These are phyloP conservation scores for Amniataba percoides DNA, from an alignment of 2,797 vertebrate species.

Conservation along the genomic window DNA sequence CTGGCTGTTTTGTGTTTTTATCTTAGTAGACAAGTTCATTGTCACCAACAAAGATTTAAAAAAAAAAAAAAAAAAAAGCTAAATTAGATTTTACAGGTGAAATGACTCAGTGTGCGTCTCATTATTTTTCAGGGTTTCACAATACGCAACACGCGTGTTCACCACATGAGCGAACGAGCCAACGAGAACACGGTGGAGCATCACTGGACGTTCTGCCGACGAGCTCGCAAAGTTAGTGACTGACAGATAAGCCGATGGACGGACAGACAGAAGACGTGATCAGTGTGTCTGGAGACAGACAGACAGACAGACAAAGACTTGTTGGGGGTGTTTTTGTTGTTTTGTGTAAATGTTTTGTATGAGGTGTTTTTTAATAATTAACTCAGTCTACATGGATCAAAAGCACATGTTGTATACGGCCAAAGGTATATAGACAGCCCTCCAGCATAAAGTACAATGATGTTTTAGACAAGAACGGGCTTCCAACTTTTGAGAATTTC, in stretches of 20 bases:
- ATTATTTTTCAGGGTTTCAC: conserved; percentile 88
- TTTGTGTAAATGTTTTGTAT: conserved; percentile 7
- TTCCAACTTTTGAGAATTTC: background rate
- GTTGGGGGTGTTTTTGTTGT: conserved; percentile 5
- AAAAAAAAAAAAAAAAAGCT: too few relatives aligned
- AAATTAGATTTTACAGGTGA: background rate
- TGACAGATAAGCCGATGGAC: conserved; percentile 60
- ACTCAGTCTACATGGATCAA: background rate
- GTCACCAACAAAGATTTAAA: background rate
- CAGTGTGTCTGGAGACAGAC: background rate
- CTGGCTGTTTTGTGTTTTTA: background rate
- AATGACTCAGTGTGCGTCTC: conserved; percentile 2
- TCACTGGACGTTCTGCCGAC: conserved; percentile 96
- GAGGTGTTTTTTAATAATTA: background rate
- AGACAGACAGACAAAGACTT: background rate
- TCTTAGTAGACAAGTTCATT: too few relatives aligned
- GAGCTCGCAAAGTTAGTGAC: conserved; percentile 90
- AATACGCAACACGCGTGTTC: conserved; percentile 94
- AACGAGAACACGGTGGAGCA: conserved; percentile 98
- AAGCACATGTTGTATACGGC: background rate
- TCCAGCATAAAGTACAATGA: too few relatives aligned
- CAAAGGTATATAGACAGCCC: background rate
- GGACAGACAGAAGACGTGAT: background rate
- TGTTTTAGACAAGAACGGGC: background rate
- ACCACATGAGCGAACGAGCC: conserved; percentile 96